Base-by-base conservation (phyloP, 2,888 invertebrate species). In the Malacosoma neustria region DNA sequence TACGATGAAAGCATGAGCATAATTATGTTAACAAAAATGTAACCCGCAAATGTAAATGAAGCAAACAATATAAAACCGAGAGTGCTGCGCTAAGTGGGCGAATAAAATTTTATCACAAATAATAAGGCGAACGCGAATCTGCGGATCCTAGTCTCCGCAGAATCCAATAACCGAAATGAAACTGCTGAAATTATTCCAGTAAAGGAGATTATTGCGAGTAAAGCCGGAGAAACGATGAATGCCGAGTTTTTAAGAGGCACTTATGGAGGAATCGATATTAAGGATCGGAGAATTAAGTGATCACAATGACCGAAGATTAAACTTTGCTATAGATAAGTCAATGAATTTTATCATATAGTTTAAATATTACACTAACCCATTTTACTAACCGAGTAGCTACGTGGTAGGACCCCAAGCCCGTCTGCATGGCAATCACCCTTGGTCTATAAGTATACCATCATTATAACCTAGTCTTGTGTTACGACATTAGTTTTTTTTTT, bases 41-140 rank as follows among this genome's bases (percentile, higher is more conserved):
- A 43, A 39, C 35, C 38, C 37, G 42, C 44, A 51, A 54, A 62
- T 52, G 52, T 52, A 57, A 54, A 62, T 58, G 56, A 58, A 48
- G 36, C 47, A 13, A 49, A 59, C 49, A 61, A 68, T 70, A 70
- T 22, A 70, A 69, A 72, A 62, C 45, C 49, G 46, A 62, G 51
- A 57, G 22, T 22, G 56, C 55, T 48, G 48, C 61, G 54, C 61
- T 63, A 61, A 63, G 46, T 47, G 52, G 50, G 51, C 49, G 44
- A 57, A 75, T 74, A 73, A 74, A 75, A 75, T 71, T 63, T 72
- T 70, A 76, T 76, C 64, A 64, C 74, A 69, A 73, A 73, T 70
- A 71, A 71, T 65, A 69, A 69, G 57, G 61, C 45, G 43, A 58
- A 57, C 57, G 46, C 49, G 48, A 54, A 60, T 54, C 49, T 41